Evolutionary conservation across 2,797 vertebrate species (phyloP), one percentile per base, ranked within the genome.

Genomic region (Catostomus latipinnis): DNA sequence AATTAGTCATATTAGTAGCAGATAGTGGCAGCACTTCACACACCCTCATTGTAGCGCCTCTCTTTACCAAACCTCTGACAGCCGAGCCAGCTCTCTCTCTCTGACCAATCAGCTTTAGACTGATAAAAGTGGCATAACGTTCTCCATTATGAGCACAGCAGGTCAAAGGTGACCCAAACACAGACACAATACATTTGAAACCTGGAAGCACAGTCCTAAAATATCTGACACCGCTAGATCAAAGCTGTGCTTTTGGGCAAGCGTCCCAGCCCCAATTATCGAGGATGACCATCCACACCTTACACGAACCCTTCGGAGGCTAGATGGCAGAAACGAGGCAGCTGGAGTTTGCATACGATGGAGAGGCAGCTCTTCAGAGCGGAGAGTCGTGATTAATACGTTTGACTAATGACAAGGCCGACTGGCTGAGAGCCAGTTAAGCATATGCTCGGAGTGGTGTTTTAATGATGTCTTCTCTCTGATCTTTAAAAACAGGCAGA

Each of bases 391-490:
- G 84, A 89, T 90, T 88, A 87, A 85, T 82, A 82, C 61, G 76
- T 87, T 82, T 84, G 79, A 84, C 73, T 89, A 86, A 87, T 87
- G 83, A 85, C 87, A 91, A 86, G 86, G 69, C 84, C 54, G 83
- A 77, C 80, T 82, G 86, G 85, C 81, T 14, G 10, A 1, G 9
- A 56, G 86, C 88, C 88, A 88, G 87, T 83, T 80, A 87, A 86
- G 74, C 93, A 94, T 94, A 94, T 93, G 93, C 84, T 92, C 81
- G 76, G 89, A 89, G 91, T 91, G 87, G 90, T 83, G 84, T 88
- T 88, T 91, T 93, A 93, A 94, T 89, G 93, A 93, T 91, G 91
- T 91, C 88, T 92, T 90, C 85, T 91, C 87, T 89, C 89, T 88
- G 89, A 91, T 92, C 92, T 92, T 89, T 90, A 93, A 90, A 88